Percentiles rank a stretch among this genome's conserved stretches.
These are phyloP conservation scores for Pocillopora damicornis DNA, from an alignment of 64 coral and sea anemone species.

Conservation along the genomic window DNA sequence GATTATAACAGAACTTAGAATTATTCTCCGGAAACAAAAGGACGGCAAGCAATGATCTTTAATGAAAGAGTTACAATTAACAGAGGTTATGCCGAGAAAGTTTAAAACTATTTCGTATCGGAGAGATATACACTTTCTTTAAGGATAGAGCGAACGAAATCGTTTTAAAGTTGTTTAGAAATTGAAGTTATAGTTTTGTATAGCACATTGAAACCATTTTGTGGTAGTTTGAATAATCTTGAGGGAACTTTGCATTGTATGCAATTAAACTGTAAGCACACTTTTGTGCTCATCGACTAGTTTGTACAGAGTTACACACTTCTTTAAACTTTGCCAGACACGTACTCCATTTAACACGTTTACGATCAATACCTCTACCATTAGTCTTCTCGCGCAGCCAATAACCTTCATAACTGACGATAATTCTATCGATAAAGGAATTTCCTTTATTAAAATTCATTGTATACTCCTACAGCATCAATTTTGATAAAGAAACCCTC, in stretches of 20 bases:
- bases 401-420: neutral
- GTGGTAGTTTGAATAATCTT: neutral
- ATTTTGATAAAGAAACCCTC: neutral
- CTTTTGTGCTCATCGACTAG: neutral
- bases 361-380: neutral
- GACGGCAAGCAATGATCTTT: neutral
- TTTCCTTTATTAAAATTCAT: neutral
- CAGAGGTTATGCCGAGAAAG: neutral
- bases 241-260: constrained; percentile 27
- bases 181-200: constrained; percentile 12
- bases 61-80: neutral
- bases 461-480: neutral
- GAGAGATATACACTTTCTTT: neutral
- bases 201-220: neutral
- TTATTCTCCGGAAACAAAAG: neutral
- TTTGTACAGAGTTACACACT: neutral
- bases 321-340: neutral
- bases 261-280: constrained; percentile 44
- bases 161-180: neutral
- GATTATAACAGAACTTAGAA: neutral
- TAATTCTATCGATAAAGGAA: constrained; percentile 3
- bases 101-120: constrained; percentile 2
- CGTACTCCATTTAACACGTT: neutral
- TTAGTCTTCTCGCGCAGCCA: too few relatives aligned
- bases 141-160: neutral